A percentile compares a stretch with the other conserved stretches of the same genome.
Conservation (phyloP, 1,140 invertebrate species). For the Neodiprion fabricii region DNA sequence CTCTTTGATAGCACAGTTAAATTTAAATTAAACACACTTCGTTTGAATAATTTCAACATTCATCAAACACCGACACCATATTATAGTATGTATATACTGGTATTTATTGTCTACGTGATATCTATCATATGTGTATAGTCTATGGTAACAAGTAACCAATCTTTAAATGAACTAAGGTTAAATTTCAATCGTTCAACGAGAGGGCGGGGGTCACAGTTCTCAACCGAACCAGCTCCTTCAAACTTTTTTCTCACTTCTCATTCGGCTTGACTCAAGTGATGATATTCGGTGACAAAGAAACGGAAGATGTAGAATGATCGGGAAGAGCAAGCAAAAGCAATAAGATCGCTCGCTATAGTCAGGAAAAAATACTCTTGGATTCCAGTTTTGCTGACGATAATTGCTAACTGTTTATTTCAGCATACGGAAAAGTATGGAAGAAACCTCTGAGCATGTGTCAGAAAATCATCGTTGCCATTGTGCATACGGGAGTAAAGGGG, state of each 20-base stretch:
- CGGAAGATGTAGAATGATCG: too few relatives aligned
- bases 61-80: not conserved
- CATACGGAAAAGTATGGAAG: too few relatives aligned
- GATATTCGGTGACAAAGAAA: not conserved
- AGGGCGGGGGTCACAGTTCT: not conserved
- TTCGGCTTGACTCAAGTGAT: not conserved
- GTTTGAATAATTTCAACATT: not conserved
- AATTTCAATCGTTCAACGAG: not conserved
- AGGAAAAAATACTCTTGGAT: too few relatives aligned
- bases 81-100: not conserved
- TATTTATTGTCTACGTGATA: conserved; percentile 4
- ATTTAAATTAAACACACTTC: not conserved
- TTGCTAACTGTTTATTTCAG: not conserved
- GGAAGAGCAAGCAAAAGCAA: too few relatives aligned
- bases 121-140: not conserved
- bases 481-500: not conserved
- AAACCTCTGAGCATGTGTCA: not conserved
- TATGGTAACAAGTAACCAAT: not conserved
- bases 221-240: not conserved
- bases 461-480: not conserved
- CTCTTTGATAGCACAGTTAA: not conserved
- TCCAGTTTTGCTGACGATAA: too few relatives aligned
- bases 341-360: too few relatives aligned
- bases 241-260: not conserved
- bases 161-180: not conserved